These are phyloP conservation scores for Eristalis pertinax DNA, from an alignment of 2,888 invertebrate genomes.

Conservation along the genomic window DNA sequence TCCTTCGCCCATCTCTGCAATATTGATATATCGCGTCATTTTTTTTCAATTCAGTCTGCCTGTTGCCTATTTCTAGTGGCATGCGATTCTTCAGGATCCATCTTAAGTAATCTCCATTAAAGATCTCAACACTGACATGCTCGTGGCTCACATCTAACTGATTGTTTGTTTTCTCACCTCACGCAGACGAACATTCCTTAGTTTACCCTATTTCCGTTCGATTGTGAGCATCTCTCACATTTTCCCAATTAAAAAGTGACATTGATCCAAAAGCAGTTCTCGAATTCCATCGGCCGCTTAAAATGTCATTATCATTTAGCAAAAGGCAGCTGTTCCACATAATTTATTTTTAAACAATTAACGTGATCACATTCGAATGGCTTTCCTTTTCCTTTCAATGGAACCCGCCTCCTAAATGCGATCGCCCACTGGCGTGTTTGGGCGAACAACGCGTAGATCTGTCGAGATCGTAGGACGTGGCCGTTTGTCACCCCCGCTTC, in stretches of 20 bases:
- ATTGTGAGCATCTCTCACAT: not conserved
- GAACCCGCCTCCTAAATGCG: constrained; percentile 20
- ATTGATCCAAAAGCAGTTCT: constrained; percentile 3
- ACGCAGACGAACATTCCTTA: too few species aligned
- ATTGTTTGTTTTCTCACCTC: too few species aligned
- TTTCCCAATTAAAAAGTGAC: constrained; percentile 15
- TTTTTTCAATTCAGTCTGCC: too few species aligned
- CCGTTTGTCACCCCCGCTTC: constrained; percentile 25
- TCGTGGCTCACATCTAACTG: too few species aligned
- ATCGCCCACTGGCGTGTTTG: constrained; percentile 1
- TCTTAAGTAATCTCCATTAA: too few species aligned
- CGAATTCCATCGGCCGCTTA: not conserved
- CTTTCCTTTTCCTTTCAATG: constrained; percentile 7
- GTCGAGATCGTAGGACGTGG: constrained; percentile 1
- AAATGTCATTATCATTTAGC: constrained; percentile 24
- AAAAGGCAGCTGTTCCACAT: constrained; percentile 8
- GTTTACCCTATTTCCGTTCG: not conserved
- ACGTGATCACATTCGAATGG: constrained; percentile 9
- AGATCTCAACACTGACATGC: too few species aligned
- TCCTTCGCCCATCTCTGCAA: too few species aligned
- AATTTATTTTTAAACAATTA: constrained; percentile 20
- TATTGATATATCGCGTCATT: too few species aligned
- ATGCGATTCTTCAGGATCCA: too few species aligned
- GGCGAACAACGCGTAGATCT: constrained; percentile 22
- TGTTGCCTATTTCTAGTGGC: too few species aligned